Evolutionary conservation across 1,140 invertebrate species (phyloP).

Genomic region (Oryctes rhinoceros): DNA sequence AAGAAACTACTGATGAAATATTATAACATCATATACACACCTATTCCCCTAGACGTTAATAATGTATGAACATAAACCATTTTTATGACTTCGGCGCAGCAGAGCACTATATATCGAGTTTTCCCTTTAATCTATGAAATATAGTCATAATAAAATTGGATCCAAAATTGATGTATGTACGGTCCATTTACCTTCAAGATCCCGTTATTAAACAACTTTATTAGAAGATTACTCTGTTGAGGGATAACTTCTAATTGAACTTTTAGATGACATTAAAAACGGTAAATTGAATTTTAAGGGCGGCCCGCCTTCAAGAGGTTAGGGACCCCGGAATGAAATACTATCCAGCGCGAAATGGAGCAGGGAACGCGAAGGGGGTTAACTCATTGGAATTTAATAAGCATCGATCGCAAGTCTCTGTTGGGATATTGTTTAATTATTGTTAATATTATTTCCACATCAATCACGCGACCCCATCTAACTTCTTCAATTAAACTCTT

Average conservation of each 20-base stretch:
- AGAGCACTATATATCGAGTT: background rate
- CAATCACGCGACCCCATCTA: slow-evolving; percentile 18
- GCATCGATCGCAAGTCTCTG: background rate
- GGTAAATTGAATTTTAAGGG: slow-evolving; percentile 32
- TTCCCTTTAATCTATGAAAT: slow-evolving; percentile 36
- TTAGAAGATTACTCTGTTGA: slow-evolving; percentile 20
- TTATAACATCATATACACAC: background rate
- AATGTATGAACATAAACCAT: slow-evolving; percentile 7
- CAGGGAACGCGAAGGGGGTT: background rate
- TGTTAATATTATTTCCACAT: slow-evolving; percentile 38
- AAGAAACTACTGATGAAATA: no score
- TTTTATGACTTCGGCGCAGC: background rate
- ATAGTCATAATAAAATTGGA: slow-evolving; percentile 25
- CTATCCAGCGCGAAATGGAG: no score
- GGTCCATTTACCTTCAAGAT: slow-evolving; percentile 22
- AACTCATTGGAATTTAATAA: slow-evolving; percentile 29
- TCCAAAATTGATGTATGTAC: slow-evolving; percentile 16
- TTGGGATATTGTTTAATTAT: slow-evolving; percentile 23
- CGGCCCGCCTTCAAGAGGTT: background rate
- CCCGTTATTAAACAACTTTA: slow-evolving; percentile 35
- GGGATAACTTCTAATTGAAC: slow-evolving; percentile 29
- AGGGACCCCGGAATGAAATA: background rate
- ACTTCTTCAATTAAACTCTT: slow-evolving; percentile 28
- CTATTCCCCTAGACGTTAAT: background rate
- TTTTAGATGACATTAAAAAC: slow-evolving; percentile 35